Conservation (phyloP, 2,888 invertebrate species). For the Harmothoe impar region DNA sequence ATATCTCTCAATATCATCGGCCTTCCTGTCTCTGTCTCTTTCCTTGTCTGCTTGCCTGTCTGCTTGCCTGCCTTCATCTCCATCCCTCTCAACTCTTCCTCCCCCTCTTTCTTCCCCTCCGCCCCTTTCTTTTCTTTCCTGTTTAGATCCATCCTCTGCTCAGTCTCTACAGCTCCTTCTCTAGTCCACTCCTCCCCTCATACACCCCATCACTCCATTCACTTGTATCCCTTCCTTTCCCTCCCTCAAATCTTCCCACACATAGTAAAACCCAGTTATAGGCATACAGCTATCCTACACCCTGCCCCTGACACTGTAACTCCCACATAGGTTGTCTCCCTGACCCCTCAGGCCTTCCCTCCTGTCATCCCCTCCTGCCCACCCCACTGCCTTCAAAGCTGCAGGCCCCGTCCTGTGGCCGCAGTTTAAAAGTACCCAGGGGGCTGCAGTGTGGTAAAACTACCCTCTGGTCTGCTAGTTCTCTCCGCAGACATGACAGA, state of each 20-base stretch:
- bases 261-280: neutral
- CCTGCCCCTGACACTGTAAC: too few species aligned
- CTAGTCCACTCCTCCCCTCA: neutral
- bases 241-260: neutral
- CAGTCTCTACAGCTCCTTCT: too few species aligned
- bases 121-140: neutral
- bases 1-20: neutral
- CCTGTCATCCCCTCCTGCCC: neutral
- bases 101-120: neutral
- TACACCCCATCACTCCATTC: neutral
- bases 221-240: neutral
- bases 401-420: too few species aligned
- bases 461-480: too few species aligned
- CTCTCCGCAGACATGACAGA: too few species aligned
- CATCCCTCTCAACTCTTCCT: neutral
- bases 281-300: too few species aligned
- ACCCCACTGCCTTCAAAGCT: neutral
- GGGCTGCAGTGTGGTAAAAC: too few species aligned
- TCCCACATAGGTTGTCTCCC: too few species aligned
- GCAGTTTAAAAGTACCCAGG: too few species aligned
- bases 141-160: neutral
- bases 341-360: neutral
- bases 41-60: neutral
- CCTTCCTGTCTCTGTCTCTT: neutral
- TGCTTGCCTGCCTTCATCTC: neutral